phyloP scores from a whole-genome alignment of 1,140 invertebrate genomes.

The Zaprionus ornatus region DNA sequence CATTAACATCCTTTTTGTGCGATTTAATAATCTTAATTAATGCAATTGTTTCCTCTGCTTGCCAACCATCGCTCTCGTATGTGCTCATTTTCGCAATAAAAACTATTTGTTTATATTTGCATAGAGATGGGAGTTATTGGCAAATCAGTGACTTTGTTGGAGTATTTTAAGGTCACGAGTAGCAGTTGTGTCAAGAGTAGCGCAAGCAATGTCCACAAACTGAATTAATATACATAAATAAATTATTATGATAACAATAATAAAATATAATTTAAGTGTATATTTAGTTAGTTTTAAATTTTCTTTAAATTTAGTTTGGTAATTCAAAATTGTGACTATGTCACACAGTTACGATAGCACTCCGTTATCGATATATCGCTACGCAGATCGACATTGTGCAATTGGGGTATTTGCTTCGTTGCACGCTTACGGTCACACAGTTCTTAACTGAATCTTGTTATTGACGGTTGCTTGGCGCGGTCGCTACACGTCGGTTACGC shows the following conservation, averaged over 20 bases:
- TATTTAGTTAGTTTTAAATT: no score
- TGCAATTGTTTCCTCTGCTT: conserved; percentile 26
- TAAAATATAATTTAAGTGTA: no score
- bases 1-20: neutral
- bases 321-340: neutral
- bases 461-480: conserved; percentile 37
- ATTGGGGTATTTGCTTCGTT: neutral
- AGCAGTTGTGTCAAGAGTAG: neutral
- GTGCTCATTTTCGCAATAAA: conserved; percentile 26
- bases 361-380: neutral
- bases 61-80: conserved; percentile 19
- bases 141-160: neutral
- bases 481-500: conserved; percentile 30
- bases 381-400: neutral
- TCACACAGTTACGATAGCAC: neutral
- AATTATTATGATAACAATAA: neutral
- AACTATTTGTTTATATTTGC: conserved; percentile 23
- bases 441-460: conserved; percentile 33
- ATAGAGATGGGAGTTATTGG: neutral
- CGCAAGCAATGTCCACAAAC: neutral
- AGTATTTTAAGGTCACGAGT: neutral
- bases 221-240: neutral
- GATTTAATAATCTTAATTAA: conserved; percentile 24
- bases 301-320: no score
- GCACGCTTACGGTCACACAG: conserved; percentile 22